Evolutionary conservation across 2,888 invertebrate species (phyloP).

Genomic region (Pheosia tremula): DNA sequence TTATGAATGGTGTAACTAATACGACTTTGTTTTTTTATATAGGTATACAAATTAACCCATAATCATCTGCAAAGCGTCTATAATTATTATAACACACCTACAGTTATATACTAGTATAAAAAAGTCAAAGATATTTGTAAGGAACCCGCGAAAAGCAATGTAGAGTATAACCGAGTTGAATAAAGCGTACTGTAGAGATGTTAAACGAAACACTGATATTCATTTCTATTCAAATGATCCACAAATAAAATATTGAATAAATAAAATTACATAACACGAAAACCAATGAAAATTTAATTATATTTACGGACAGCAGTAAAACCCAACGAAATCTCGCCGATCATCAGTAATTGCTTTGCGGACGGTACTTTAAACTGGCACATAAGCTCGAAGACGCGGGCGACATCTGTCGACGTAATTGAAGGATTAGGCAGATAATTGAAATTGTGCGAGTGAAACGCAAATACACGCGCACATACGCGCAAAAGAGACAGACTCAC

Average conservation of each 20-base stretch:
- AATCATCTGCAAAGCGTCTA: too few species aligned
- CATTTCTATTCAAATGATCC: slow-evolving; percentile 3
- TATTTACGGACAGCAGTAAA: slow-evolving; percentile 50
- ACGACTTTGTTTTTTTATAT: too few species aligned
- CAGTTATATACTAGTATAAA: too few species aligned
- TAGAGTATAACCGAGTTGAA: neutral
- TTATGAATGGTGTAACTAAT: too few species aligned
- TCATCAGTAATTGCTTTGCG: slow-evolving; percentile 76
- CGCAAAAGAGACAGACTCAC: slow-evolving; percentile 59
- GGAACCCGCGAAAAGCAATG: neutral
- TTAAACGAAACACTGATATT: neutral
- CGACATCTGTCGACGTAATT: slow-evolving; percentile 87
- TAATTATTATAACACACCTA: too few species aligned
- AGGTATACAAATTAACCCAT: too few species aligned
- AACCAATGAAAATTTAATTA: slow-evolving; percentile 56
- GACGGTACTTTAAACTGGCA: slow-evolving; percentile 82
- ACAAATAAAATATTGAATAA: slow-evolving; percentile 29
- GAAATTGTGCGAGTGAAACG: slow-evolving; percentile 79
- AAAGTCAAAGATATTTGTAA: neutral
- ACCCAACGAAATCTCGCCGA: slow-evolving; percentile 60
- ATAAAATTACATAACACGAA: slow-evolving; percentile 41
- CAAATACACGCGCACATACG: slow-evolving; percentile 44
- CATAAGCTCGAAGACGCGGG: slow-evolving; percentile 82
- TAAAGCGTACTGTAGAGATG: neutral
- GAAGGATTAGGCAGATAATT: slow-evolving; percentile 89